A percentile compares a stretch with the other conserved stretches of the same genome.
Evolutionary conservation across 2,797 vertebrate species (phyloP).

Genomic region (Danio aesculapii): DNA sequence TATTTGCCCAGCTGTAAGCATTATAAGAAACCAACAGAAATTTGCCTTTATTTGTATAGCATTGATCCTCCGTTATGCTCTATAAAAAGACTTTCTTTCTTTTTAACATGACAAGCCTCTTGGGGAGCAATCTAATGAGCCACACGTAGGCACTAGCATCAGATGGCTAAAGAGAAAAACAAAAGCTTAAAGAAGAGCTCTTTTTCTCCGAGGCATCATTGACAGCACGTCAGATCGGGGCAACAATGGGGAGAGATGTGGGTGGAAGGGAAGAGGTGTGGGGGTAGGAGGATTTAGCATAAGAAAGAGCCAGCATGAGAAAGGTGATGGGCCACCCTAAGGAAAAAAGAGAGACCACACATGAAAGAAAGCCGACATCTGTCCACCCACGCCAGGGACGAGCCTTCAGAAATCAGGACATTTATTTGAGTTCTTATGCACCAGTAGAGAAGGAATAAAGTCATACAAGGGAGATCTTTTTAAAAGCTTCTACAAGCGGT

Average conservation of each 20-base stretch:
- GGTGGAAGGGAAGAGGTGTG: constrained; percentile 51
- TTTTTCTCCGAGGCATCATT: constrained; percentile 52
- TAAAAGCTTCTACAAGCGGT: constrained; percentile 12
- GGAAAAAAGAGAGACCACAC: constrained; percentile 62
- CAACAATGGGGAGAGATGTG: constrained; percentile 56
- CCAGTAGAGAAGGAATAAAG: constrained; percentile 34
- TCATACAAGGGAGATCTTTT: constrained; percentile 17
- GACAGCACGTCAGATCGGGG: constrained; percentile 57
- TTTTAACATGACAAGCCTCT: neutral
- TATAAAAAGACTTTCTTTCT: neutral
- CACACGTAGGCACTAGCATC: constrained; percentile 1
- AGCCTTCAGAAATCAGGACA: constrained; percentile 36
- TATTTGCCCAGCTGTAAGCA: neutral
- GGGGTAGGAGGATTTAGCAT: constrained; percentile 58
- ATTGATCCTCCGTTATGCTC: neutral
- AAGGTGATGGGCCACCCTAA: constrained; percentile 58
- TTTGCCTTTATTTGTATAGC: neutral
- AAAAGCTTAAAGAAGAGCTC: constrained; percentile 52
- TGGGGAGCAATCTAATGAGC: neutral
- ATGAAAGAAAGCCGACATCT: constrained; percentile 59
- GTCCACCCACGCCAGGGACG: constrained; percentile 41
- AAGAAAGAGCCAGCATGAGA: constrained; percentile 61
- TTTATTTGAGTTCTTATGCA: constrained; percentile 41
- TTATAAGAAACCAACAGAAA: neutral
- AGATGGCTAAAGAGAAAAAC: constrained; percentile 21